Evolutionary conservation across 1,140 invertebrate genomes (phyloP).

Genomic region (Heliconius himera): DNA sequence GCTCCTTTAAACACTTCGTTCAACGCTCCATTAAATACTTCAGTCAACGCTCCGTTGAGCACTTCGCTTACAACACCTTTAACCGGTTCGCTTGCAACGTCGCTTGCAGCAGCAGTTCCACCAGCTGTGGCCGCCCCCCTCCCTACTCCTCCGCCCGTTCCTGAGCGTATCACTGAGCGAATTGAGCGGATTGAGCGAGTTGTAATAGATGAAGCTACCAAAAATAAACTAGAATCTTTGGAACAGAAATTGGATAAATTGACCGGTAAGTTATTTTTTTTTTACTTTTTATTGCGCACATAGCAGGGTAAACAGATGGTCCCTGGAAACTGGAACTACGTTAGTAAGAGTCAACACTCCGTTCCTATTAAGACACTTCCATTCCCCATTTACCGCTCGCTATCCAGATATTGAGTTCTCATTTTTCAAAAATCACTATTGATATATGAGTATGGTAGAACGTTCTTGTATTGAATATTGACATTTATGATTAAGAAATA

Average conservation of each 20-base stretch:
- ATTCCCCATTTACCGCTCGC: no score
- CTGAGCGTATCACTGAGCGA: constrained; percentile 7
- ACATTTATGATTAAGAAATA: no score
- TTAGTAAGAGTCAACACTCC: no score
- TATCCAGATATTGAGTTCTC: no score
- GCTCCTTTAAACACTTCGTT: background rate
- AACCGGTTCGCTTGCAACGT: background rate
- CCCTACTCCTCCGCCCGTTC: constrained; percentile 12
- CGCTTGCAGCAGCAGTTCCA: no score
- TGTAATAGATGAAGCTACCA: constrained; percentile 40
- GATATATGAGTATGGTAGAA: no score
- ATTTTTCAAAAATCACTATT: no score
- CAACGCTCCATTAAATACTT: background rate
- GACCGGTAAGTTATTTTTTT: constrained; percentile 44
- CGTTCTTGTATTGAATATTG: no score
- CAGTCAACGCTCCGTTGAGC: background rate
- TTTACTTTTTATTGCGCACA: no score
- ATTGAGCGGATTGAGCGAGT: constrained; percentile 22
- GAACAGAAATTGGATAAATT: constrained; percentile 64
- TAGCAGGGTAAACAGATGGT: no score
- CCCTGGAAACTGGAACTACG: no score
- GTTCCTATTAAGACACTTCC: no score
- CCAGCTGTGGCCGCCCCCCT: background rate
- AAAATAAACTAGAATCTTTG: constrained; percentile 45
- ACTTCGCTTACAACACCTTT: constrained; percentile 23